Evolutionary conservation across 2,113 vertebrate species (phyloP).

Genomic region (Prionailurus viverrinus): DNA sequence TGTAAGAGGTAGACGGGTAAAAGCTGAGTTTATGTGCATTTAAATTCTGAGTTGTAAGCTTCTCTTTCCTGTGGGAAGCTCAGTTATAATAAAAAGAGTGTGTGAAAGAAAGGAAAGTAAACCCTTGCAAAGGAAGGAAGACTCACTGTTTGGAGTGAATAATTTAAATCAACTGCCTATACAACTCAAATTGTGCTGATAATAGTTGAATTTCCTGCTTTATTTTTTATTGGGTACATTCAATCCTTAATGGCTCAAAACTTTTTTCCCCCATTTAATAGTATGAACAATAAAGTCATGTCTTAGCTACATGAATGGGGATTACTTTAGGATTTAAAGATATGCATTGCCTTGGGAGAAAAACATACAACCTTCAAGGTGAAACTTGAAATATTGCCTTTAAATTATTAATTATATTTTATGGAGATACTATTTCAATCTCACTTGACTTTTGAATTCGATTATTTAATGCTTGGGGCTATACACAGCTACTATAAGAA

Average conservation of each 20-base stretch:
- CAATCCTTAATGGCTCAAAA: constrained; percentile 48
- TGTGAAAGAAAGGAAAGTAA: background rate
- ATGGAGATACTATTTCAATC: constrained; percentile 68
- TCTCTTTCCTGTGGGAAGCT: background rate
- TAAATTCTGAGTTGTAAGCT: background rate
- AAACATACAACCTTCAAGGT: constrained; percentile 72
- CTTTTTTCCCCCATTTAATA: background rate
- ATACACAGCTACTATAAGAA: constrained; percentile 46
- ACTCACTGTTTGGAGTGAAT: background rate
- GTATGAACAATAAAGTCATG: constrained; percentile 76
- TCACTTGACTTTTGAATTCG: constrained; percentile 75
- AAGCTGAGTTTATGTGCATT: background rate
- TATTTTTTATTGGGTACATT: constrained; percentile 39
- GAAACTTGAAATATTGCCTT: constrained; percentile 76
- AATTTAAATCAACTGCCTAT: constrained; percentile 18
- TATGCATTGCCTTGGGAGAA: constrained; percentile 73
- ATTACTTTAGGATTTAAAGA: constrained; percentile 73
- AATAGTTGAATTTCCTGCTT: constrained; percentile 24
- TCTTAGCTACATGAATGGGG: constrained; percentile 66
- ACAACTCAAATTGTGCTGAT: background rate
- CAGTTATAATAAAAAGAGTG: background rate
- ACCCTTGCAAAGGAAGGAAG: background rate
- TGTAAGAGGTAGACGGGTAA: background rate
- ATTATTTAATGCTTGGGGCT: constrained; percentile 68
- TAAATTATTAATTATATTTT: constrained; percentile 79